Evolutionary conservation across 1,140 invertebrate genomes (phyloP).

Genomic region (Phenacoccus solenopsis): DNA sequence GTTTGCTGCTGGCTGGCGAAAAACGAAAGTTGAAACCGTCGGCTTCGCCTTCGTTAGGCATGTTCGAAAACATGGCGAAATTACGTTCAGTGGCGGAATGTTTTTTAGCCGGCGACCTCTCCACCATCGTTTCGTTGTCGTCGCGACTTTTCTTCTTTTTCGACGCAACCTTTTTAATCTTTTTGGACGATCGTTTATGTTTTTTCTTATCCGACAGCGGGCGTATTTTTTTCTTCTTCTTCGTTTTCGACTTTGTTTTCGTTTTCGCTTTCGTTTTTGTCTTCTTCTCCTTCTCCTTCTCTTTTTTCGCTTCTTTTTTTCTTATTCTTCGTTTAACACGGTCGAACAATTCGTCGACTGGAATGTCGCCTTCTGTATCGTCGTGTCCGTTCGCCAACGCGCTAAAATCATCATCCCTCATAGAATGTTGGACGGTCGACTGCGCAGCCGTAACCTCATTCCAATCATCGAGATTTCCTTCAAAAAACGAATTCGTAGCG

Average conservation of each 20-base stretch:
- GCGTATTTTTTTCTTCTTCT: neutral
- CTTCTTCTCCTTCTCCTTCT: neutral
- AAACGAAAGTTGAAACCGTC: no score
- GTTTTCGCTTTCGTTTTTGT: neutral
- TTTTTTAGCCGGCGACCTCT: no score
- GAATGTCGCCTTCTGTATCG: no score
- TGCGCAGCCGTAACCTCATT: neutral
- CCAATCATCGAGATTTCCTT: constrained; percentile 9
- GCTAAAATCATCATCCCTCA: constrained; percentile 2
- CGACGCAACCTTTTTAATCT: neutral
- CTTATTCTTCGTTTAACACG: no score
- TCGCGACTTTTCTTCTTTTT: neutral
- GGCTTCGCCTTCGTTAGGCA: no score
- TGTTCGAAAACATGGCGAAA: no score
- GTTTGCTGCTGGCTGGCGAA: no score
- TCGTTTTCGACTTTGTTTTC: neutral
- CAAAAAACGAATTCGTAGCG: constrained; percentile 2
- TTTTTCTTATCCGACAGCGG: neutral
- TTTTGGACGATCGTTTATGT: neutral
- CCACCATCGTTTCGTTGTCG: constrained; percentile 4
- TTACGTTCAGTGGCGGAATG: no score
- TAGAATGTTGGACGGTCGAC: neutral
- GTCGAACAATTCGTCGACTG: no score
- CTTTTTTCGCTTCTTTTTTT: no score
- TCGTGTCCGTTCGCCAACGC: neutral